A percentile compares a stretch with the other conserved stretches of the same genome.
Conservation (phyloP, 2,888 invertebrate species). For the Dioctria rufipes region DNA sequence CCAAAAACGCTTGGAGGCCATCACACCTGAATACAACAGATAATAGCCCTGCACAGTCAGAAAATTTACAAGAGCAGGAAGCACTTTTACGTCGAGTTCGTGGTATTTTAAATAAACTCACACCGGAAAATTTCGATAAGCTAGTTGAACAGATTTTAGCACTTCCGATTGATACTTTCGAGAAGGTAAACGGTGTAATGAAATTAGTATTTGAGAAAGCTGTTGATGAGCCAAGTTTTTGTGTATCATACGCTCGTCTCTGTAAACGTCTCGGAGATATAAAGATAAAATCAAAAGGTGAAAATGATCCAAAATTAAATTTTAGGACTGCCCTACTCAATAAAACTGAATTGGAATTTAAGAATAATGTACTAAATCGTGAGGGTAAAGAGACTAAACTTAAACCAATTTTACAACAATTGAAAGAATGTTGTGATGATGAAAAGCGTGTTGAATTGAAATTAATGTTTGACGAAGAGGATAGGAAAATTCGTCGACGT, state of each 20-base stretch:
- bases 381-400: constrained; percentile 70
- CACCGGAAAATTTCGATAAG: constrained; percentile 93
- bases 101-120: constrained; percentile 93
- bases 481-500: constrained; percentile 83
- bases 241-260: constrained; percentile 91
- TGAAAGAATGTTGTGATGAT: constrained; percentile 69
- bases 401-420: constrained; percentile 70
- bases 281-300: constrained; percentile 60
- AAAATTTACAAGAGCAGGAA: constrained; percentile 68
- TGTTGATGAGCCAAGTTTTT: constrained; percentile 95
- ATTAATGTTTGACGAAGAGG: constrained; percentile 81
- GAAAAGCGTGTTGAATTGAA: constrained; percentile 83
- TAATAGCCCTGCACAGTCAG: constrained; percentile 53
- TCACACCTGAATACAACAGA: constrained; percentile 71
- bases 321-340: constrained; percentile 72
- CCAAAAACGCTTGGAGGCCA: constrained; percentile 94
- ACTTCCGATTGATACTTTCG: constrained; percentile 85
- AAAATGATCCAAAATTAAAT: constrained; percentile 70
- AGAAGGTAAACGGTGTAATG: constrained; percentile 86
- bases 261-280: constrained; percentile 77
- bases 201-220: constrained; percentile 95
- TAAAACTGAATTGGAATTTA: constrained; percentile 92
- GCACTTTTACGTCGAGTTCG: constrained; percentile 86
- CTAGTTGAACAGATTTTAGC: constrained; percentile 83
- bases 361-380: constrained; percentile 84